phyloP scores from a whole-genome alignment of 2,888 invertebrate genomes.

The Gasteruption jaculator region DNA sequence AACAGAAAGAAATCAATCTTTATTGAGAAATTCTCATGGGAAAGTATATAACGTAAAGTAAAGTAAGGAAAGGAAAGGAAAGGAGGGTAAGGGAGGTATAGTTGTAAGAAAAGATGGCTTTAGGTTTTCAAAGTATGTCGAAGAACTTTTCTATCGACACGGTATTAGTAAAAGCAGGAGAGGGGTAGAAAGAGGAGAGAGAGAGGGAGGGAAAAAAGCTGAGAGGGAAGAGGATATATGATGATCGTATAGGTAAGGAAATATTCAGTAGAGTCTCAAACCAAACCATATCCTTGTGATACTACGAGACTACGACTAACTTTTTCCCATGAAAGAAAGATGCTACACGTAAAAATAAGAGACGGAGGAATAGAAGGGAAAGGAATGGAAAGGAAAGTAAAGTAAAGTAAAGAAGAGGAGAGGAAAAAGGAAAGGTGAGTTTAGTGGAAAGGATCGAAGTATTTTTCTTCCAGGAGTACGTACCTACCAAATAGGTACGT shows the following conservation, averaged over 20 bases:
- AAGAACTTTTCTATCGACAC: not conserved
- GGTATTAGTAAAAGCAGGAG: not conserved
- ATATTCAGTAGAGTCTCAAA: no score
- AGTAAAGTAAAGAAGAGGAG: slow-evolving; percentile 15
- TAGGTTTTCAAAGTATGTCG: not conserved
- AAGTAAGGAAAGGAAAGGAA: not conserved
- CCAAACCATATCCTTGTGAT: no score
- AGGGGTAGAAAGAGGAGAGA: slow-evolving; percentile 9
- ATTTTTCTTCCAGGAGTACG: no score
- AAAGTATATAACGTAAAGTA: not conserved
- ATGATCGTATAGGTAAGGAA: no score
- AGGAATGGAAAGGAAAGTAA: slow-evolving; percentile 10
- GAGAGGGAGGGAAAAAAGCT: slow-evolving; percentile 11
- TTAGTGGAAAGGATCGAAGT: slow-evolving; percentile 13
- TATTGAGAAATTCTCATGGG: not conserved
- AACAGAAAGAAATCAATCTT: not conserved
- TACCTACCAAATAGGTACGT: no score
- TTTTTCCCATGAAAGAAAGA: no score
- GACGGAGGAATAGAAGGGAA: no score
- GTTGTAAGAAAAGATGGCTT: slow-evolving; percentile 8
- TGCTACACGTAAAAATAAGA: no score
- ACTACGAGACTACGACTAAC: no score
- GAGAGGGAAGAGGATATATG: slow-evolving; percentile 9
- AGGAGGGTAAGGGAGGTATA: slow-evolving; percentile 8
- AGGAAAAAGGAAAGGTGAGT: slow-evolving; percentile 4